A percentile compares a stretch with the other conserved stretches of the same genome.
Conservation (phyloP, 92 coral and sea anemone genomes). For the Phenganax subtilis region DNA sequence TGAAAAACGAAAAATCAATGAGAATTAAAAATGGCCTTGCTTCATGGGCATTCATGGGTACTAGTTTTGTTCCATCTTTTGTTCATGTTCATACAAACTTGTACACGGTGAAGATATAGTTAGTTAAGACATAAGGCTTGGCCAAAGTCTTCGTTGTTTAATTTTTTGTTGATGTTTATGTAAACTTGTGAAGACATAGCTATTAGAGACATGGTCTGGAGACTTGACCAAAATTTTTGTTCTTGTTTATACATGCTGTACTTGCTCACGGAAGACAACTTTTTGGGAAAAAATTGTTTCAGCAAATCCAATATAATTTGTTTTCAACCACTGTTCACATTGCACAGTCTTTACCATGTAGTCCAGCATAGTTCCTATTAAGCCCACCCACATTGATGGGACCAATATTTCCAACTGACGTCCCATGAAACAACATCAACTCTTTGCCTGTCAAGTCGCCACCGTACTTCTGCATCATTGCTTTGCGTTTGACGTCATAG, state of each 20-base stretch:
- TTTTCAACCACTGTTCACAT: no score
- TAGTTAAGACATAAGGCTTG: no score
- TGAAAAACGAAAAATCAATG: background rate
- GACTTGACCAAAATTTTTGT: no score
- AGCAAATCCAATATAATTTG: background rate
- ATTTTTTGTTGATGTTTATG: no score
- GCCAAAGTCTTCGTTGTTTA: no score
- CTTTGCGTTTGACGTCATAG: slow-evolving; percentile 26
- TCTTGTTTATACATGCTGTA: no score
- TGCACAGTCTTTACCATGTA: slow-evolving; percentile 49
- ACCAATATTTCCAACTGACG: slow-evolving; percentile 31
- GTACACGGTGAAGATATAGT: no score
- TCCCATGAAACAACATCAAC: slow-evolving; percentile 61
- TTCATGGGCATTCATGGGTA: no score
- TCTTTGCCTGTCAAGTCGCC: slow-evolving; percentile 48
- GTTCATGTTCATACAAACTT: no score
- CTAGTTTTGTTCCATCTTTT: no score
- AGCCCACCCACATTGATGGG: slow-evolving; percentile 56
- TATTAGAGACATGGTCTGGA: background rate
- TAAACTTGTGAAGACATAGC: no score
- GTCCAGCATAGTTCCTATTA: slow-evolving; percentile 65
- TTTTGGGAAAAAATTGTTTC: background rate
- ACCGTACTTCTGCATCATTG: slow-evolving; percentile 46
- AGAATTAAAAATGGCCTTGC: background rate
- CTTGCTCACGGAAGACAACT: no score